Percentiles rank a stretch among this genome's conserved stretches.
Conservation (phyloP, 2,113 vertebrate genomes). For the Strix aluco region DNA sequence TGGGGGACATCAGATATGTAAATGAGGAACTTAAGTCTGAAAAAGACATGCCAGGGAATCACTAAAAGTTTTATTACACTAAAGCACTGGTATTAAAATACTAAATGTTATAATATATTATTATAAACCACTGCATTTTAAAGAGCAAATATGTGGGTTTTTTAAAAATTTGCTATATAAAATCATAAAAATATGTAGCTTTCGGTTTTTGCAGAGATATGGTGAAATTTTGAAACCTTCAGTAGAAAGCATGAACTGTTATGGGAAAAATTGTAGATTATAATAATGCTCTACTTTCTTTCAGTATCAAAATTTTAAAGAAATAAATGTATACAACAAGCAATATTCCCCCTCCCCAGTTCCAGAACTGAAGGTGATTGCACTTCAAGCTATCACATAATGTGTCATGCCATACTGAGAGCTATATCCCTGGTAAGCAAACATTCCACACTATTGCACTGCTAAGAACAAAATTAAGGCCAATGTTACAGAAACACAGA, state of each 20-base stretch:
- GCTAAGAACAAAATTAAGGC: not conserved
- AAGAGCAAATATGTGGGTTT: conserved; percentile 62
- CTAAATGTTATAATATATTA: conserved; percentile 54
- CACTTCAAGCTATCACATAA: not conserved
- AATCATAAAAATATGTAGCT: conserved; percentile 31
- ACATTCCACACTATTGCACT: not conserved
- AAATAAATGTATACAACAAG: not conserved
- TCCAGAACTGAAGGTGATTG: not conserved
- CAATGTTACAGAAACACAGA: not conserved
- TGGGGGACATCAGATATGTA: conserved; percentile 81
- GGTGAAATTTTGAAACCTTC: not conserved
- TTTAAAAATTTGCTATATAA: conserved; percentile 5
- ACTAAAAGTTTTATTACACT: conserved; percentile 78
- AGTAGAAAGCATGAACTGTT: not conserved
- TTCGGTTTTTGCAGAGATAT: conserved; percentile 47
- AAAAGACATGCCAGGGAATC: conserved; percentile 73
- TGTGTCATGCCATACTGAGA: not conserved
- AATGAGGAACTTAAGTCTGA: conserved; percentile 79
- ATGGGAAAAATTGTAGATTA: not conserved
- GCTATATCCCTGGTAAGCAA: not conserved
- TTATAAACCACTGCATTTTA: conserved; percentile 66
- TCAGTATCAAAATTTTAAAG: not conserved
- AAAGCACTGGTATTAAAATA: conserved; percentile 67
- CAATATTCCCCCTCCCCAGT: not conserved
- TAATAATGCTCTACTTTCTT: not conserved